Percentiles rank a stretch among this genome's conserved stretches.
Evolutionary conservation across 2,888 invertebrate species (phyloP).

Genomic region (Cetonia aurata): DNA sequence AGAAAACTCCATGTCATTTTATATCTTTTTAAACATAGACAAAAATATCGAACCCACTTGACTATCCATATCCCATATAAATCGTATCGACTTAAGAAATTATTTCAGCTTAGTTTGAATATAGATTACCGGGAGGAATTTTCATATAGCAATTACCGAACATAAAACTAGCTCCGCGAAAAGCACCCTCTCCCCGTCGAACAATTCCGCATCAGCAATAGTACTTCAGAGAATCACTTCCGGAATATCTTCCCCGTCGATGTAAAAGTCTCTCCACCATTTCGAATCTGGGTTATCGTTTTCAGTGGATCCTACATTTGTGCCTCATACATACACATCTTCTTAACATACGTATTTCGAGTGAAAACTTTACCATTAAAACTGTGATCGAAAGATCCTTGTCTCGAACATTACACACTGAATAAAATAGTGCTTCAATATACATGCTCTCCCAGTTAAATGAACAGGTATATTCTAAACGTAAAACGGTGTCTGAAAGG

Average conservation of each 20-base stretch:
- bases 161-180: not conserved
- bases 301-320: constrained; percentile 17
- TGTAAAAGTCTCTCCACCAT: constrained; percentile 28
- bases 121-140: not conserved
- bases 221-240: constrained; percentile 28
- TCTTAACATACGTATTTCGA: constrained; percentile 11
- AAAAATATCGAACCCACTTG: too few relatives aligned
- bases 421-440: not conserved
- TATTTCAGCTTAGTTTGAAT: not conserved
- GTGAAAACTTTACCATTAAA: constrained; percentile 29
- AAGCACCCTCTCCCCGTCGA: not conserved
- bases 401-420: not conserved
- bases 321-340: constrained; percentile 9
- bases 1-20: too few relatives aligned
- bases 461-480: too few relatives aligned
- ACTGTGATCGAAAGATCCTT: constrained; percentile 21
- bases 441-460: not conserved
- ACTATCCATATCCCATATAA: too few relatives aligned
- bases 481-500: too few relatives aligned
- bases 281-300: constrained; percentile 31
- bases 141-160: constrained; percentile 3
- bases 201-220: constrained; percentile 15
- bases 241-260: constrained; percentile 6
- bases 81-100: not conserved
- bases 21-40: too few relatives aligned